Evolutionary conservation across 2,888 invertebrate species (phyloP).

Genomic region (Venustoraphidia nigricollis): DNA sequence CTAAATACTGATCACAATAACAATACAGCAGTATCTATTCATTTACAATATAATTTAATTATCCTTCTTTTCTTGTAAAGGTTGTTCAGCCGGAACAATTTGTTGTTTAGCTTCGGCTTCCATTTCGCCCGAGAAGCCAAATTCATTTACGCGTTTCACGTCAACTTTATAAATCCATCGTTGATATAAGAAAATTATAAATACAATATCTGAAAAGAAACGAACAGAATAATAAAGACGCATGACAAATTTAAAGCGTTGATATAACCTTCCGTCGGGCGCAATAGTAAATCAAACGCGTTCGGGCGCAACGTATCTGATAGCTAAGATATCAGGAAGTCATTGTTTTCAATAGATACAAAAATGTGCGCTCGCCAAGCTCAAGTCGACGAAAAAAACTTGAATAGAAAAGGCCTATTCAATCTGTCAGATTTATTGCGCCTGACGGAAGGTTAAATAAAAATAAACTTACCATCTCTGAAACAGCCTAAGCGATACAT

Average conservation of each 20-base stretch:
- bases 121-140: conserved; percentile 94
- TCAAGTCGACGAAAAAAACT: too few relatives aligned
- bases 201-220: conserved; percentile 72
- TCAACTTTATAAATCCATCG: conserved; percentile 98
- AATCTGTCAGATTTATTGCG: too few relatives aligned
- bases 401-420: too few relatives aligned
- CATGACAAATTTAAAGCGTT: background rate
- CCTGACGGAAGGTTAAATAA: too few relatives aligned
- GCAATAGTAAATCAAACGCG: too few relatives aligned
- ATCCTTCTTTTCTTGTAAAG: conserved; percentile 2
- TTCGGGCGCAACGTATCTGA: too few relatives aligned
- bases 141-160: conserved; percentile 88
- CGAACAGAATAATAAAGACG: conserved; percentile 3
- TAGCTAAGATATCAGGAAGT: too few relatives aligned
- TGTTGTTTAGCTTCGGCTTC: conserved; percentile 37
- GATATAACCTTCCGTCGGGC: too few relatives aligned
- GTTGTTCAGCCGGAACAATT: conserved; percentile 30
- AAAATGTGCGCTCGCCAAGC: too few relatives aligned
- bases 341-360: too few relatives aligned
- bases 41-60: background rate
- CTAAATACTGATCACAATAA: too few relatives aligned
- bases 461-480: conserved; percentile 61
- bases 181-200: conserved; percentile 97
- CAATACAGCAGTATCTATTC: too few relatives aligned
- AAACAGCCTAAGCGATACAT: conserved; percentile 97